phyloP scores from a whole-genome alignment of 2,888 invertebrate species.

The Nymphalis polychloros region DNA sequence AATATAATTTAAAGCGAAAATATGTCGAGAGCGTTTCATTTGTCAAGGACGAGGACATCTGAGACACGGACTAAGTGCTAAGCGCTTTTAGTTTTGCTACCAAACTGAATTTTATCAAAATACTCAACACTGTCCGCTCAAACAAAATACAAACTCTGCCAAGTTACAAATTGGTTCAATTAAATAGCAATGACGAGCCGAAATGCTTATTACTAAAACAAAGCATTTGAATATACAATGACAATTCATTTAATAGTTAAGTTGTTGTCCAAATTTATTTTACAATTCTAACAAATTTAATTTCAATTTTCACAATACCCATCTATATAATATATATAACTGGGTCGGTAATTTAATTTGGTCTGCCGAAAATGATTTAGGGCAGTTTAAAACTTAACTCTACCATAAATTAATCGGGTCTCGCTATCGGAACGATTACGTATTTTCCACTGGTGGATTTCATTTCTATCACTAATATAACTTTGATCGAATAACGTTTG shows the following conservation, averaged over 20 bases:
- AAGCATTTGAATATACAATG: constrained; percentile 27
- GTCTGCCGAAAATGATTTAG: constrained; percentile 64
- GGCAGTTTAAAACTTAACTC: constrained; percentile 66
- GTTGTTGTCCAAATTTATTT: constrained; percentile 18
- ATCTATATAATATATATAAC: constrained; percentile 2
- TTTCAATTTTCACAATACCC: constrained; percentile 16
- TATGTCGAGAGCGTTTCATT: constrained; percentile 4
- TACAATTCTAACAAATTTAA: constrained; percentile 4
- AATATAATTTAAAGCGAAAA: constrained; percentile 8
- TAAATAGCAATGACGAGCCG: constrained; percentile 29
- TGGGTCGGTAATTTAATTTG: constrained; percentile 19
- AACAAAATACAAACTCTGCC: constrained; percentile 24
- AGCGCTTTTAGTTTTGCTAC: constrained; percentile 12
- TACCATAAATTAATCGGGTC: constrained; percentile 54
- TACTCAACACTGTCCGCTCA: constrained; percentile 15
- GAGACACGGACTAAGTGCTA: constrained; percentile 5
- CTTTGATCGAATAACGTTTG: background rate
- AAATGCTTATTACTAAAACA: constrained; percentile 28
- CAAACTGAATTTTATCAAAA: constrained; percentile 19
- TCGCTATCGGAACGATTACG: constrained; percentile 5
- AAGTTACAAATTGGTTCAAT: constrained; percentile 35
- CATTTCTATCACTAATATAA: background rate
- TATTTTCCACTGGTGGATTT: background rate
- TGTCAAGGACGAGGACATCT: constrained; percentile 9
- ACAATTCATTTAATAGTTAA: constrained; percentile 20